Evolutionary conservation across 2,888 invertebrate genomes (phyloP), one percentile per base, ranked within the genome.

Genomic region (Parnassius smintheus): DNA sequence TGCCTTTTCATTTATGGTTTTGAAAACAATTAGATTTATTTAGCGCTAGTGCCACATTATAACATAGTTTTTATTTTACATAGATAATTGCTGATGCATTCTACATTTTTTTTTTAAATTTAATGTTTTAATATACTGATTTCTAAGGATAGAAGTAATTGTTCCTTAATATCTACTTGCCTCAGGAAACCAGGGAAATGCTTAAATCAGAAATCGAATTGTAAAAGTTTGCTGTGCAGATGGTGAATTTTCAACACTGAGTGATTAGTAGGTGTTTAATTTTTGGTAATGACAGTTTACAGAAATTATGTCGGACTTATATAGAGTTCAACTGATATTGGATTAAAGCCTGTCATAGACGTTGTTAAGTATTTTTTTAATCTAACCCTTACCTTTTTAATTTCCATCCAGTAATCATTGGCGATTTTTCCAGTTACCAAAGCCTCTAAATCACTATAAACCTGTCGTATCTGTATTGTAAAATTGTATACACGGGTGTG

Each of bases 281-380:
- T 61, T 65, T 64, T 63, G 68, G 72, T 71, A 73, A 76, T 71
- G 79, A 76, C 77, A 79, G 75, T 82, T 81, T 68, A 66, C 73
- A 72, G 74, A 78, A 82, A 83, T 84, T 83, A 78, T 84, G 82
- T 83, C 80, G 76, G 77, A 79, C 75, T 78, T 81, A 75, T 83
- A 80, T 84, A 80, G 82, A 83, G 80, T 83, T 84, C 80, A 83
- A 81, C 83, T 83, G 86, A 86, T 88, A 86, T 81, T 86, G 87
- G 81, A 91, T 89, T 88, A 90, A 91, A 89, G 65, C 66, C 69
- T 72, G 74, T 74, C 74, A 71, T 73, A 73, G 72, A 72, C 68
- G 66, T 73, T 73, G 67, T 70, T 70, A 68, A 60, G 48, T 64
- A 64, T 64, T 64, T 60, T 64, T 64, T 64, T 60, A 49, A 52